Evolutionary conservation across 2,888 invertebrate genomes (phyloP), one percentile per base, ranked within the genome.

Genomic region (Drymonia ruficornis): DNA sequence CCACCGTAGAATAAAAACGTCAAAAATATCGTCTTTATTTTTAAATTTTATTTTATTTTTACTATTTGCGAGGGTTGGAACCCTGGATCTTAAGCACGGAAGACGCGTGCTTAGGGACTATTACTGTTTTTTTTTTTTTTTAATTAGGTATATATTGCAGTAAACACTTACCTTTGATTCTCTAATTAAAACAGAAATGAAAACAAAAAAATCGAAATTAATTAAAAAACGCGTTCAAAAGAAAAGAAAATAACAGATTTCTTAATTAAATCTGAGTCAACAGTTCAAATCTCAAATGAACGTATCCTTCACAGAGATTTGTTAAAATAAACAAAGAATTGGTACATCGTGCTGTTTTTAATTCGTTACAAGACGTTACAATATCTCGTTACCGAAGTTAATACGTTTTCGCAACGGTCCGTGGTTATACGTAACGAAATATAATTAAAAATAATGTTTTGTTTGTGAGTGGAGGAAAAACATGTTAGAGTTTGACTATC

Each of bases 261-360:
- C 23, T 40, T 40, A 40, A 40, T 40, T 40, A 40, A 40, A 40
- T 38, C 38, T 7, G 38, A n/a, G 38, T 6, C 38, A 40, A 15
- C 40, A 5, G 5, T 13, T 13, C 36, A 36, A 16, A 40, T 15
- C 40, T 40, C 16, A 9, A 16, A 40, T 16, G 40, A 40, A 40
- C 9, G 16, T 16, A 16, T 40, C 40, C 9, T 16, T 40, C 16
- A 16, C 40, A 40, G 40, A 1, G 38, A 16, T 40, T 40, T 40
- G n/a, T 16, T 8, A 40, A 40, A 16, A 36, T 36, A 36, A 5
- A 36, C 36, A 36, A 36, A 36, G 36, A n/a, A 36, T 36, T 36
- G 9, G 1, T 40, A 40, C 1, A 40, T 9, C 16, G 16, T 40
- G 40, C 9, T 16, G 16, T 40, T 16, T 16, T 40, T 16, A 16